Base-by-base conservation (phyloP, 2,113 vertebrate genomes). In the Conger conger region DNA sequence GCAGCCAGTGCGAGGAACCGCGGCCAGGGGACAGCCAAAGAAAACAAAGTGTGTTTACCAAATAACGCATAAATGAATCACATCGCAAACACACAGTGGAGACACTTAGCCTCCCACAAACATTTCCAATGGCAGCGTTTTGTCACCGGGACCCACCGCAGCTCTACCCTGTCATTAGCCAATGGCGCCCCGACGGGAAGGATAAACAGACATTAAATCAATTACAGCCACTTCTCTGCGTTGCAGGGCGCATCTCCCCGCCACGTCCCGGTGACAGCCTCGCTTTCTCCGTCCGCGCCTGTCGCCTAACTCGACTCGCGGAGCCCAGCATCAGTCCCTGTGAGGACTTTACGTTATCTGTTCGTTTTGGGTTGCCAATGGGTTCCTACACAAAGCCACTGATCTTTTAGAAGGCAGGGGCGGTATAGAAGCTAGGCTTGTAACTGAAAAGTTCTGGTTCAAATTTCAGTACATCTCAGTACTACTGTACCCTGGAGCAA, bases 121-220 rank as follows among this genome's bases (percentile, higher is more conserved):
- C 93, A 93, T 90, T 92, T 89, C 89, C 91, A 90, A 90, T 93
- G 94, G 93, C 94, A 94, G 93, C 89, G 92, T 94, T 95, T 94
- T 95, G 94, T 95, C 94, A 94, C 93, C 80, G 88, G 90, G 94
- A 94, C 93, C 93, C 93, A 93, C 94, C 92, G 94, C 94, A 93
- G 94, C 91, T 94, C 89, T 91, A 93, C 92, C 94, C 93, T 89
- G 93, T 96, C 94, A 95, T 95, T 94, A 95, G 91, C 91, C 91
- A 92, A 92, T 92, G 94, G 93, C 93, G 89, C 91, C 93, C 84
- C 94, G 93, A 94, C 92, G 86, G 94, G 95, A 94, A 94, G 92
- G 91, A 94, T 95, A 95, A 96, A 95, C 94, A 95, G 93, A 93
- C 92, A 95, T 95, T 96, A 96, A 93, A 95, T 95, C 94, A 95